Evolutionary conservation across 2,888 invertebrate species (phyloP), one percentile per base, ranked within the genome.

Genomic region (Rhagophthalmus giganteus): DNA sequence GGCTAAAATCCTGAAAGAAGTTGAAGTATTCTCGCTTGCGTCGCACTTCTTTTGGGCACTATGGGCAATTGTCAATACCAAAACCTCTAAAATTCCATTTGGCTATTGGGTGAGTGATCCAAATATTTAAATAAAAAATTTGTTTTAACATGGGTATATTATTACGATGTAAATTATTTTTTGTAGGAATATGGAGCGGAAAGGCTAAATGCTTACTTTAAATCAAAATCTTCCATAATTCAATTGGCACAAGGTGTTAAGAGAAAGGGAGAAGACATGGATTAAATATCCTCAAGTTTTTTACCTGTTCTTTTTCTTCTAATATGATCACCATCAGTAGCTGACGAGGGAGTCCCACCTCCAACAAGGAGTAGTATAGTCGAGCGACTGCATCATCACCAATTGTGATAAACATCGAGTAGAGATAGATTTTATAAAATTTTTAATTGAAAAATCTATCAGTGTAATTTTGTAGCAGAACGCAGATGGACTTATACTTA

Each of bases 11-110:
- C 41, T 75, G 32, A 58, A 78, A 14, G 97, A 98, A 75, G 86
- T 94, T 20, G 83, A 86, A 52, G 81, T 88, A 1, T 97, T 94
- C 71, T 84, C 88, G 0, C 77, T 96, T 53, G 90, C 88, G 14
- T 90, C 93, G 33, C 94, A 98, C 73, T 83, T 97, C 50, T 88
- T 97, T 71, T 99, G 98, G 98, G 82, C 85, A 1, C 79, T 97
- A 0, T 98, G 98, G 98, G 86, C 88, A 1, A 80, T 94, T 20
- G 87, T 93, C 8, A 94, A 94, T 73, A 90, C 90, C 0, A 86
- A 86, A 54, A 86, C 86, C 34, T 91, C 94, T 1, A 85, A 89
- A 68, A 96, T 96, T 64, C 87, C 91, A 10, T 97, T 97, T 68
- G 95, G 94, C 45, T 96, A 96, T 70, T 90, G 92, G 92, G 94